A percentile compares a stretch with the other conserved stretches of the same genome.
Evolutionary conservation across 1,140 invertebrate species (phyloP).

Genomic region (Cyrtorhinus lividipennis): DNA sequence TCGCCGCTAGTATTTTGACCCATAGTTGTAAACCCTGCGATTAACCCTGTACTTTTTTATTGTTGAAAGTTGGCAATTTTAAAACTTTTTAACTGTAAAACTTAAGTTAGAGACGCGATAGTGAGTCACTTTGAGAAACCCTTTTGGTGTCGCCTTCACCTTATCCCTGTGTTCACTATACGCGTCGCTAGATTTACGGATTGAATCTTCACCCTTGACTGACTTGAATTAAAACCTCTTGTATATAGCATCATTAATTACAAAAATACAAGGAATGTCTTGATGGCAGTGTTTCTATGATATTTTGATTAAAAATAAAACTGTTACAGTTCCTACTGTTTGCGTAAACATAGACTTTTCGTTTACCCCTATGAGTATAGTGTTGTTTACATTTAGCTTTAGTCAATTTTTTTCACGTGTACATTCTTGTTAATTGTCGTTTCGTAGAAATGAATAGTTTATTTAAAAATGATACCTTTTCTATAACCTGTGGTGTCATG

Average conservation of each 20-base stretch:
- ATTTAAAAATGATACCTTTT: not conserved
- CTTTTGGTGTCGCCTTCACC: not conserved
- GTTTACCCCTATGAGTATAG: not conserved
- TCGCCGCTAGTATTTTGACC: no score
- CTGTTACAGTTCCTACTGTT: conserved; percentile 4
- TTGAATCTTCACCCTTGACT: no score
- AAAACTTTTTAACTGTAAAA: not conserved
- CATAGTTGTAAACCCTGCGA: no score
- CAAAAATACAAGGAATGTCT: no score
- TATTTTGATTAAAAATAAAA: no score
- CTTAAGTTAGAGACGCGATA: not conserved
- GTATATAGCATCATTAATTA: no score
- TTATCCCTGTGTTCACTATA: no score
- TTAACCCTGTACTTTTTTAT: no score
- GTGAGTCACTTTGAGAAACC: not conserved
- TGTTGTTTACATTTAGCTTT: not conserved
- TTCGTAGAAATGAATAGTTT: conserved; percentile 8
- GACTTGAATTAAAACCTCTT: no score
- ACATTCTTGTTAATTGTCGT: conserved; percentile 1
- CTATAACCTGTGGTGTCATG: not conserved
- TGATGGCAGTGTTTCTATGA: no score
- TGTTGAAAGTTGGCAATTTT: no score
- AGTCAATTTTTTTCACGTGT: not conserved
- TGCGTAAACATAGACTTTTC: not conserved
- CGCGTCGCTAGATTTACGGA: no score